A percentile compares a stretch with the other conserved stretches of the same genome.
Conservation (phyloP, 2,888 invertebrate genomes). For the Cheilosia vulpina region DNA sequence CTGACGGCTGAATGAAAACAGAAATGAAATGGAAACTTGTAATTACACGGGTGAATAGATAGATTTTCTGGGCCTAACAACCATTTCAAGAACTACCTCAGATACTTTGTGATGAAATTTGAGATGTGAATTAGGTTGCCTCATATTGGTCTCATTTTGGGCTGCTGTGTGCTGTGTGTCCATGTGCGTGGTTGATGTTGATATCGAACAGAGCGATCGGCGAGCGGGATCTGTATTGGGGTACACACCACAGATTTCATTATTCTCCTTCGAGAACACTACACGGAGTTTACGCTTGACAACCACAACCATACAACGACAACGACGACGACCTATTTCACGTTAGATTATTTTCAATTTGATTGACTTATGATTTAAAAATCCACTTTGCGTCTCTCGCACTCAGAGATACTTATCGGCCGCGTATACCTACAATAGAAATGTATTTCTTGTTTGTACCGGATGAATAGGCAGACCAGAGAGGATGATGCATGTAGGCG, state of each 20-base stretch:
- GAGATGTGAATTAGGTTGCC: slow-evolving; percentile 74
- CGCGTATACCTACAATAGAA: slow-evolving; percentile 52
- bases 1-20: slow-evolving; percentile 41
- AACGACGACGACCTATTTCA: slow-evolving; percentile 70
- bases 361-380: slow-evolving; percentile 75
- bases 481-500: slow-evolving; percentile 69
- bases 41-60: slow-evolving; percentile 74
- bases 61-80: slow-evolving; percentile 63
- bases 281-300: slow-evolving; percentile 23
- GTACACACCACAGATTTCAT: slow-evolving; percentile 29
- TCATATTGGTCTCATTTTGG: slow-evolving; percentile 44
- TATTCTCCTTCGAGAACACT: slow-evolving; percentile 31
- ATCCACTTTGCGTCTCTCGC: slow-evolving; percentile 74
- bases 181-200: slow-evolving; percentile 26
- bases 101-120: slow-evolving; percentile 70
- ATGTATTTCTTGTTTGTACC: slow-evolving; percentile 50
- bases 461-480: slow-evolving; percentile 57
- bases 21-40: slow-evolving; percentile 75
- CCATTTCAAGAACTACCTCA: slow-evolving; percentile 71
- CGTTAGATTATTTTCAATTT: slow-evolving; percentile 74
- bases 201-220: slow-evolving; percentile 59
- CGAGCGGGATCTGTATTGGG: slow-evolving; percentile 35
- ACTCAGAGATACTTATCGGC: slow-evolving; percentile 67
- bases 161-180: slow-evolving; percentile 43
- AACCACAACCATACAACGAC: neutral